Conservation (phyloP, 2,113 vertebrate species). For the Ophthalmolycus amberensis region DNA sequence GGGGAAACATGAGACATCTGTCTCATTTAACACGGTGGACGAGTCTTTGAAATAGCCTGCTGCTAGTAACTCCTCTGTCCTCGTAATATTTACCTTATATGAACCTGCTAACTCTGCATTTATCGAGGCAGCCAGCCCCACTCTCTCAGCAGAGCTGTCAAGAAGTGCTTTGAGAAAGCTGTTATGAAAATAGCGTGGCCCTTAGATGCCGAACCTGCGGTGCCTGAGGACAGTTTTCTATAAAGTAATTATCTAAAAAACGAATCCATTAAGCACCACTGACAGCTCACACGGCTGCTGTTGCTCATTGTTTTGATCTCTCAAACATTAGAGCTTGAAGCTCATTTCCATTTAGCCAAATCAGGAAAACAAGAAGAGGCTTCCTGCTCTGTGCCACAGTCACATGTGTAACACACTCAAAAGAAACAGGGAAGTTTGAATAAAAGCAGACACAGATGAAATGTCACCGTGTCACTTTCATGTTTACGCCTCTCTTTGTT, state of each 20-base stretch:
- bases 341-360: constrained; percentile 61
- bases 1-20: constrained; percentile 67
- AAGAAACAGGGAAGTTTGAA: neutral
- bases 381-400: neutral
- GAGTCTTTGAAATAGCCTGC: constrained; percentile 31
- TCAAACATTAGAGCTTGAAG: constrained; percentile 3
- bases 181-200: constrained; percentile 29
- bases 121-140: neutral
- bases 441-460: neutral
- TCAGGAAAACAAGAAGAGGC: constrained; percentile 1
- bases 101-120: constrained; percentile 22
- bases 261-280: constrained; percentile 19
- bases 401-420: neutral
- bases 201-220: constrained; percentile 8
- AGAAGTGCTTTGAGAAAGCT: constrained; percentile 25
- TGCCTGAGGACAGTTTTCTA: constrained; percentile 1
- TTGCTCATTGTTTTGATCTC: constrained; percentile 24
- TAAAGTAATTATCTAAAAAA: constrained; percentile 34
- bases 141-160: constrained; percentile 21
- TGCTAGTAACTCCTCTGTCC: constrained; percentile 15
- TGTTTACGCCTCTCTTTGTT: neutral
- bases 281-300: constrained; percentile 6
- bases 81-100: neutral
- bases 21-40: constrained; percentile 56
- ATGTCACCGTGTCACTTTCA: neutral